These are phyloP conservation scores for Heteractis magnifica DNA, from an alignment of 92 coral and sea anemone species.

Conservation along the genomic window DNA sequence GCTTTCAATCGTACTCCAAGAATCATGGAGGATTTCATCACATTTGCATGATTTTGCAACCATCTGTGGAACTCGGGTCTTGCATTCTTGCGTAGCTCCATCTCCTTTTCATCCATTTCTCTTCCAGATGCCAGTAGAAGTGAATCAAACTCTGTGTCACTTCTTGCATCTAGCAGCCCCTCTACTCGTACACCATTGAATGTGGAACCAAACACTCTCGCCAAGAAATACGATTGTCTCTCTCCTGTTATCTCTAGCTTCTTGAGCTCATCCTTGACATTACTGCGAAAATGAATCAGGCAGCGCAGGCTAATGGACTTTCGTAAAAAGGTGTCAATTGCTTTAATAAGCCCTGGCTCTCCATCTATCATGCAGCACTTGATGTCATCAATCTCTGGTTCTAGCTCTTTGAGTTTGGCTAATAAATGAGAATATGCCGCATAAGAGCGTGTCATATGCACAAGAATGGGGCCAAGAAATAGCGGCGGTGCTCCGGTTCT, in stretches of 20 bases:
- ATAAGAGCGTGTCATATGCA: constrained; percentile 43
- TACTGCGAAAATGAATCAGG: constrained; percentile 38
- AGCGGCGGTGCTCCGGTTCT: constrained; percentile 32
- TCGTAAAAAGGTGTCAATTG: constrained; percentile 30
- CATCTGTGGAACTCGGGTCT: constrained; percentile 41
- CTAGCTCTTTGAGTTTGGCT: constrained; percentile 32
- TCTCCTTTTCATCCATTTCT: constrained; percentile 41
- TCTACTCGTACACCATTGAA: constrained; percentile 42
- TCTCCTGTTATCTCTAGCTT: constrained; percentile 25
- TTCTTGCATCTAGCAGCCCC: constrained; percentile 53
- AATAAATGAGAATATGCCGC: constrained; percentile 29
- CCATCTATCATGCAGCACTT: constrained; percentile 39
- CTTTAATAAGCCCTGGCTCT: constrained; percentile 40
- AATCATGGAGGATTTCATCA: too few relatives aligned
- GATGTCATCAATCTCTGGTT: constrained; percentile 48
- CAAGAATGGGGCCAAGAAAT: constrained; percentile 42
- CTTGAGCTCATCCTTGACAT: constrained; percentile 30
- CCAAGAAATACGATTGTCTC: constrained; percentile 38
- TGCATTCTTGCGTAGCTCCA: constrained; percentile 17
- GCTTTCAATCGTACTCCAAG: too few relatives aligned
- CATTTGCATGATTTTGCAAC: background rate
- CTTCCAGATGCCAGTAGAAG: constrained; percentile 37
- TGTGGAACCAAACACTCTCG: constrained; percentile 39
- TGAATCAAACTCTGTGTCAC: constrained; percentile 34
- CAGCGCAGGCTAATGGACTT: constrained; percentile 38